These are phyloP conservation scores for Scaptomyza tumidula DNA, from an alignment of 2,888 invertebrate genomes.

Conservation along the genomic window DNA sequence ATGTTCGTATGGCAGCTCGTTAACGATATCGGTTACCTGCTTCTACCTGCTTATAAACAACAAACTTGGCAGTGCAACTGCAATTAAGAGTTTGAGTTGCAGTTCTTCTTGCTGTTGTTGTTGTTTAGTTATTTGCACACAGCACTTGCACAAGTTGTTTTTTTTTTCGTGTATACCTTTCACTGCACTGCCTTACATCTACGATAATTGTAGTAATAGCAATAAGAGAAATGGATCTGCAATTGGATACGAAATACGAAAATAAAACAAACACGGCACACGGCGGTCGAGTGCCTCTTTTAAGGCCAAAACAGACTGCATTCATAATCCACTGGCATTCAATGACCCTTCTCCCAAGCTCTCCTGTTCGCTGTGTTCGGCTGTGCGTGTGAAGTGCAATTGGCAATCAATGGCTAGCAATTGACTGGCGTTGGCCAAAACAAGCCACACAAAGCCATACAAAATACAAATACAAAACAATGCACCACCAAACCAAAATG, in stretches of 20 bases:
- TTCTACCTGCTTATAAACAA: slow-evolving; percentile 18
- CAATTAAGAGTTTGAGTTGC: slow-evolving; percentile 43
- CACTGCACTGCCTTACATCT: background rate
- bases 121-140: too few species aligned
- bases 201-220: slow-evolving; percentile 42
- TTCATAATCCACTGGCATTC: slow-evolving; percentile 30
- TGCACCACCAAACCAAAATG: slow-evolving; percentile 52
- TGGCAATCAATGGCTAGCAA: slow-evolving; percentile 46
- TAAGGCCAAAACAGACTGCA: slow-evolving; percentile 5
- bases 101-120: background rate
- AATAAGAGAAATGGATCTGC: slow-evolving; percentile 1
- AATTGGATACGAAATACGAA: too few species aligned
- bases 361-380: background rate
- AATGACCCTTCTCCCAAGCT: background rate
- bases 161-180: background rate
- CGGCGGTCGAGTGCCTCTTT: slow-evolving; percentile 25
- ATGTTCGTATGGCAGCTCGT: slow-evolving; percentile 45
- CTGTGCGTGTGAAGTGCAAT: slow-evolving; percentile 29
- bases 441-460: slow-evolving; percentile 27
- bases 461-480: slow-evolving; percentile 21
- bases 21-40: slow-evolving; percentile 18
- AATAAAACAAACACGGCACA: slow-evolving; percentile 6
- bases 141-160: background rate
- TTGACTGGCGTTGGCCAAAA: slow-evolving; percentile 54
- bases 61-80: slow-evolving; percentile 24